Conservation (phyloP, 2,888 invertebrate genomes). For the Andricus curvator region DNA sequence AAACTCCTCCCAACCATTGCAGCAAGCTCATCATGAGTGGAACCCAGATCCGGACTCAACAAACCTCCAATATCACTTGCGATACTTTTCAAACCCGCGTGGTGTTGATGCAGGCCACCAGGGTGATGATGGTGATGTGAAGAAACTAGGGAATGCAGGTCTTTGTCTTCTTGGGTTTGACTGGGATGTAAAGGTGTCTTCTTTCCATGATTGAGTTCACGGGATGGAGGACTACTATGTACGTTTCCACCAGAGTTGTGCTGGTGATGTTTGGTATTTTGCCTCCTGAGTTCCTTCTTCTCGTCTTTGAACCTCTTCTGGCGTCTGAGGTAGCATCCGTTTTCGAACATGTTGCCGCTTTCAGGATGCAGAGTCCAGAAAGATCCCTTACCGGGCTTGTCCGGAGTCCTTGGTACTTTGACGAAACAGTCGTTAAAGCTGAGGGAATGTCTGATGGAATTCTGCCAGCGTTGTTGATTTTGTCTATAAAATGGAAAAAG, state of each 20-base stretch:
- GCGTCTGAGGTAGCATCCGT: conserved; percentile 97
- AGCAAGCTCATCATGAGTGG: conserved; percentile 82
- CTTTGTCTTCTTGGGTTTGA: conserved; percentile 79
- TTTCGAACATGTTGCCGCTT: conserved; percentile 99
- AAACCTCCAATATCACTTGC: conserved; percentile 72
- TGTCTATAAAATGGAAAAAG: conserved; percentile 98
- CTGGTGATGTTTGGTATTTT: conserved; percentile 82
- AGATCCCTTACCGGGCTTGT: conserved; percentile 98
- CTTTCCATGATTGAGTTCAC: conserved; percentile 74
- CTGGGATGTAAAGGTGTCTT: conserved; percentile 77
- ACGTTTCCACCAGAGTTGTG: conserved; percentile 62
- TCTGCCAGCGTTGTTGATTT: conserved; percentile 99
- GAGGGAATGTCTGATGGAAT: conserved; percentile 97
- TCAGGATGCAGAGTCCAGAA: conserved; percentile 99
- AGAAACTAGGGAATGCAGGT: conserved; percentile 85
- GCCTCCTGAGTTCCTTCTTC: conserved; percentile 93
- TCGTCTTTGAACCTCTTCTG: conserved; percentile 99
- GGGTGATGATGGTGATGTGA: conserved; percentile 80
- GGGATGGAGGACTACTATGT: conserved; percentile 74
- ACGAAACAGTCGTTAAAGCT: conserved; percentile 99
- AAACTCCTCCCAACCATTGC: conserved; percentile 84
- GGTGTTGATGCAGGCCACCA: conserved; percentile 63
- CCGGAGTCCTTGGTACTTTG: conserved; percentile 97
- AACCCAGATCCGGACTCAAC: conserved; percentile 69
- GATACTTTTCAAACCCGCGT: conserved; percentile 65